Evolutionary conservation across 2,113 vertebrate species (phyloP), one percentile per base, ranked within the genome.

Genomic region (Corythaeola cristata): DNA sequence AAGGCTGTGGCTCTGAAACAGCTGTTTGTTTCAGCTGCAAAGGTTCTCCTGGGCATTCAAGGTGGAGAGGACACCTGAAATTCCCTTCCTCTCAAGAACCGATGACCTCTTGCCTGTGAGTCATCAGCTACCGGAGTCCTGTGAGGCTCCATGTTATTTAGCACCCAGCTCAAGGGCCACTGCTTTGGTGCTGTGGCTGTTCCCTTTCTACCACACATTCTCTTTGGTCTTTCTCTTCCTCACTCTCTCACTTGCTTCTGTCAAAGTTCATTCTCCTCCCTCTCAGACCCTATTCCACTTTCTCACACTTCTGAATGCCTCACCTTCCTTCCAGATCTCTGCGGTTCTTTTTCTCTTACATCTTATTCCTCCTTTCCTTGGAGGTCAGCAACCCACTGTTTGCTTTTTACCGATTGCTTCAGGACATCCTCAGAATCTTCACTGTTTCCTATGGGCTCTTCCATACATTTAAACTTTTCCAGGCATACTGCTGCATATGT

Each of bases 191-290:
- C 32, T 58, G 10, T 39, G 63, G 35, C 26, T 73, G 32, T 30
- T 1, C 1, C 12, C 27, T 79, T 68, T 62, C 22, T 74, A 44
- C 14, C 3, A 5, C 28, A 32, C 4, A 1, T n/a, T n/a, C 12
- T 82, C 30, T 47, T 56, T 20, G 10, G 20, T 58, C 47, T 60
- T 68, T 67, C 20, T 24, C 16, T 85, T 50, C 78, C n/a, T 74
- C 35, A 33, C 0, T 23, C 37, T 82, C 50, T 47, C 32, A 45
- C 4, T 9, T 37, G 33, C 44, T 73, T 47, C 52, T 64, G 32
- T 21, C 24, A 18, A 49, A 72, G n/a, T 39, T 80, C 47, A 26
- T 35, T 44, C n/a, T 32, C 30, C 11, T 90, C 18, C 56, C 13
- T 41, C 75, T 84, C 47, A 59, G 19, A 5, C n/a, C 21, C 6